Evolutionary conservation across 2,888 invertebrate species (phyloP).

Genomic region (Microdon myrmicae): DNA sequence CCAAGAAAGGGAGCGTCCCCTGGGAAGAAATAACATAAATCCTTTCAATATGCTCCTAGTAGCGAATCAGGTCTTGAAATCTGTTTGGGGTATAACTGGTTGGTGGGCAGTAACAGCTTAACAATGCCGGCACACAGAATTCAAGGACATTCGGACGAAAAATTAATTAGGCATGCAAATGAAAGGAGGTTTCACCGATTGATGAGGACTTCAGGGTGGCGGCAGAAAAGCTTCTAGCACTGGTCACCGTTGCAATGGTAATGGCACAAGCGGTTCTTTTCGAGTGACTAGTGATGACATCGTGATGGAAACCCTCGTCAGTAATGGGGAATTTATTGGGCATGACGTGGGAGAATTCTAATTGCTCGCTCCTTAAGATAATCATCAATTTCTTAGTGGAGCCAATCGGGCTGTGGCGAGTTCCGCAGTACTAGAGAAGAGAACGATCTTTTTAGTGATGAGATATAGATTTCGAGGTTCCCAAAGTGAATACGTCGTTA

Average conservation of each 20-base stretch:
- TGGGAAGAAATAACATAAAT: conserved; percentile 29
- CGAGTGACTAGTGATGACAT: background rate
- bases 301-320: background rate
- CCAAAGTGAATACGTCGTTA: too few species aligned
- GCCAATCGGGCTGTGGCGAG: too few species aligned
- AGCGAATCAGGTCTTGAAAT: conserved; percentile 30
- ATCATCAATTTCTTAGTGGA: too few species aligned
- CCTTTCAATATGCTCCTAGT: conserved; percentile 38
- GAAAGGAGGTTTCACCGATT: conserved; percentile 43
- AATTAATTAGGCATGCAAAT: conserved; percentile 52
- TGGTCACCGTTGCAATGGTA: conserved; percentile 1
- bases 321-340: conserved; percentile 26
- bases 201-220: conserved; percentile 13
- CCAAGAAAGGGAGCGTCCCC: conserved; percentile 22
- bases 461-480: too few species aligned
- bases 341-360: conserved; percentile 34
- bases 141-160: conserved; percentile 13
- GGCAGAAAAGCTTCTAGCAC: background rate
- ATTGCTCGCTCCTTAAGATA: conserved; percentile 16
- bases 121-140: conserved; percentile 1
- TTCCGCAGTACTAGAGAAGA: too few species aligned
- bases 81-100: background rate
- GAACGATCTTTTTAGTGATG: too few species aligned
- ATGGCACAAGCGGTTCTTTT: conserved; percentile 1
- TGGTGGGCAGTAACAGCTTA: conserved; percentile 7